Base-by-base conservation (phyloP, 2,797 vertebrate genomes). In the Scleropages formosus region DNA sequence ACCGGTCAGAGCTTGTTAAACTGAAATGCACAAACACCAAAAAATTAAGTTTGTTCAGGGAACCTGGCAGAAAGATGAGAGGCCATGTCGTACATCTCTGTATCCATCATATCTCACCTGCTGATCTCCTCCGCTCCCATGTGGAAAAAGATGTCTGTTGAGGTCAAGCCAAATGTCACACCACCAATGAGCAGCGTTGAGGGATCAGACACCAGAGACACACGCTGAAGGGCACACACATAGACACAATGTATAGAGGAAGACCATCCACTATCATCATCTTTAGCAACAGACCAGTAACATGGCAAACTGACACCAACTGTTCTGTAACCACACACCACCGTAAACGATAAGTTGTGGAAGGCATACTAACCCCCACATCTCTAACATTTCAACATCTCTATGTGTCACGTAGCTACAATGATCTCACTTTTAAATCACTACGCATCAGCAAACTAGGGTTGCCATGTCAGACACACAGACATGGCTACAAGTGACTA, bases 111-210 rank as follows among this genome's bases (percentile, higher is more conserved):
- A 79, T 18, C 9, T 81, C 84, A 98, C 96, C 93, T 91, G 88
- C 94, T 96, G 86, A 98, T 97, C 89, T 96, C 96, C 82, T 98
- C 96, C 0, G 95, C 91, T 0, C 95, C 92, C 92, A 98, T 94
- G 87, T 98, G 94, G 81, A 98, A 93, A 15, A 98, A 85, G 31
- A 98, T 90, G 76, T 98, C 97, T 0, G 94, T 96, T 79, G 97
- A 97, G 0, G 94, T 98, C 82, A 98, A 60, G 69, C 95, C 96
- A 0, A 98, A 79, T 8, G 94, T 84, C 62, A 95, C 89, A 0
- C 94, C 93, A 0, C 93, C 91, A 12, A 98, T 78, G 44, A 94
- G 89, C 61, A 98, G 86, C 9, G 90, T 98, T 88, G 95, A 98
- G 81, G 97, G 97, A 80, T 98, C 96, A 0, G 95, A 85, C 46